A percentile compares a stretch with the other conserved stretches of the same genome.
phyloP scores from a whole-genome alignment of 2,113 vertebrate genomes.

The Telmatochromis sp. region DNA sequence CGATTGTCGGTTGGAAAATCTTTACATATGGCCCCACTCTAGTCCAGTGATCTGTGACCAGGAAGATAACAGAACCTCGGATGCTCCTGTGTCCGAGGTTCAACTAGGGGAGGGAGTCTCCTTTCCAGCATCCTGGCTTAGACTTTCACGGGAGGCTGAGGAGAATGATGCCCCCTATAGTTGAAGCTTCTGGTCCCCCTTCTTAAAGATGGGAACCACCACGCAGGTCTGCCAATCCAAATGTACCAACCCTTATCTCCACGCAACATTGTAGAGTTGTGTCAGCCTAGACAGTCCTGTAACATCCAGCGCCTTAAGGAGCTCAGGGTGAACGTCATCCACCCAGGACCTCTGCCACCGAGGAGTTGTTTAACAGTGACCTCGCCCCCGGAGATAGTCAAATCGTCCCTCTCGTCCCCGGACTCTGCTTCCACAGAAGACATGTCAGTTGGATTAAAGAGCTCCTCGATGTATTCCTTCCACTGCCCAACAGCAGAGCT shows the following conservation, averaged over 20 bases:
- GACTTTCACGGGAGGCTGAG: neutral
- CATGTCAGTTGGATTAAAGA: neutral
- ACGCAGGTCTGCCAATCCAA: neutral
- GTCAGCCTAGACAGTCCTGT: neutral
- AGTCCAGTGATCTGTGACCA: neutral
- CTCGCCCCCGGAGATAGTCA: neutral
- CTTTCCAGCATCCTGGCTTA: neutral
- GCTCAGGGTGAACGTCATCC: neutral
- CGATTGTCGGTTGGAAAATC: neutral
- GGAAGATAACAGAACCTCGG: neutral
- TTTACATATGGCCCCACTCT: neutral
- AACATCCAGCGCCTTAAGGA: neutral
- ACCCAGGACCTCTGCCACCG: neutral
- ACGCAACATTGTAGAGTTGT: neutral
- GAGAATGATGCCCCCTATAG: neutral
- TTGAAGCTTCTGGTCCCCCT: neutral
- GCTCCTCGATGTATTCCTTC: neutral
- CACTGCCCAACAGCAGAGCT: neutral
- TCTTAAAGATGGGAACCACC: neutral
- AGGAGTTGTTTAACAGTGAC: neutral
- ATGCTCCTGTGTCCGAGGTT: neutral
- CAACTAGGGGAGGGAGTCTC: neutral
- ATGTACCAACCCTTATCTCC: neutral
- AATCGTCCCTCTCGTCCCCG: neutral
- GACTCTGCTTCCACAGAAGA: neutral